phyloP scores from a whole-genome alignment of 2,888 invertebrate genomes.

The Mystacides longicornis region DNA sequence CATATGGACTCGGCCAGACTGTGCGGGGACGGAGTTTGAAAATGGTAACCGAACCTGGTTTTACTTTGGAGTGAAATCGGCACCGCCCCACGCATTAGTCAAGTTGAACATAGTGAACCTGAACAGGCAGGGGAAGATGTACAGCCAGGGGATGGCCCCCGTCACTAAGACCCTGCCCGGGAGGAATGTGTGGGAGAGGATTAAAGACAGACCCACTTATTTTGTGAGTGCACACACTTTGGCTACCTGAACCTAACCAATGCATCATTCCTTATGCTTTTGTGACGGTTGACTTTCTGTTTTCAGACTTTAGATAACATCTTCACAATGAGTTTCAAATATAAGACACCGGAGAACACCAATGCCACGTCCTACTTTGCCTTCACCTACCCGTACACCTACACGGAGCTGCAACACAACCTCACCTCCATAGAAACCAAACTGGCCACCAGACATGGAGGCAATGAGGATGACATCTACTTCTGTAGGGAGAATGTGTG shows the following conservation, averaged over 20 bases:
- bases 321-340: slow-evolving; percentile 68
- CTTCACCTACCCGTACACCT: slow-evolving; percentile 87
- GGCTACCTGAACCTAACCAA: too few species aligned
- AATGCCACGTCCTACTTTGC: slow-evolving; percentile 77
- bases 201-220: slow-evolving; percentile 71
- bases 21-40: slow-evolving; percentile 78
- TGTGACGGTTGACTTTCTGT: too few species aligned
- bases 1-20: slow-evolving; percentile 86
- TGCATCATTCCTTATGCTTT: too few species aligned
- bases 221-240: slow-evolving; percentile 61
- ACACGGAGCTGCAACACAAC: slow-evolving; percentile 69
- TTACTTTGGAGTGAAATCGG: slow-evolving; percentile 71
- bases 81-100: slow-evolving; percentile 49
- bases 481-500: slow-evolving; percentile 76
- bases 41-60: slow-evolving; percentile 92
- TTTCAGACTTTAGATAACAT: slow-evolving; percentile 63
- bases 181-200: slow-evolving; percentile 75
- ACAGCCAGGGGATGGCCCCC: slow-evolving; percentile 84
- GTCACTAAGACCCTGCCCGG: slow-evolving; percentile 70
- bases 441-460: slow-evolving; percentile 41
- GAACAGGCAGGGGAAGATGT: slow-evolving; percentile 86
- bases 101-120: slow-evolving; percentile 81
- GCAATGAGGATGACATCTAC: slow-evolving; percentile 63
- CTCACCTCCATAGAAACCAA: slow-evolving; percentile 60
- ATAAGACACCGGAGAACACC: slow-evolving; percentile 60